Evolutionary conservation across 2,888 invertebrate species (phyloP).

Genomic region (Barypeithes pellucidus): DNA sequence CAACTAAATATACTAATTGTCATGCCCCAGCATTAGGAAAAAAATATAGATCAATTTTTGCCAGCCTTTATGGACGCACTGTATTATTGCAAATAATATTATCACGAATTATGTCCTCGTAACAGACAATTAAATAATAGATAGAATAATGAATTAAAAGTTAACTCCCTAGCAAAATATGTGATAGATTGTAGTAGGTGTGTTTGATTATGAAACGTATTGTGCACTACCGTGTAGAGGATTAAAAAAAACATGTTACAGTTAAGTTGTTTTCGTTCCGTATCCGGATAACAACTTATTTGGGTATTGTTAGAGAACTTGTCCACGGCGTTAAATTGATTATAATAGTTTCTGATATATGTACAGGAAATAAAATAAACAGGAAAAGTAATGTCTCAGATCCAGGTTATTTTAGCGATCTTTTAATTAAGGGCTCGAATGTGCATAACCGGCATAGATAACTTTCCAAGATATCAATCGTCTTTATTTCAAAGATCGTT

Average conservation of each 20-base stretch:
- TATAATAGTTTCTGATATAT: not conserved
- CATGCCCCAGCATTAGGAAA: no score
- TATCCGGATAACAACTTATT: slow-evolving; percentile 21
- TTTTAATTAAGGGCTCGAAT: no score
- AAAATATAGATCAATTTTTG: no score
- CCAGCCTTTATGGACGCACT: no score
- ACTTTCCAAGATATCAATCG: no score
- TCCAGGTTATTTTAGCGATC: no score
- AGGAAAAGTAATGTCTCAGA: not conserved
- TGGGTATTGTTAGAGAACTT: slow-evolving; percentile 13
- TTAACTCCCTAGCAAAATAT: slow-evolving; percentile 8
- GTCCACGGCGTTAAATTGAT: not conserved
- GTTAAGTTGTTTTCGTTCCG: slow-evolving; percentile 8
- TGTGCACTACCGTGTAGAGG: slow-evolving; percentile 7
- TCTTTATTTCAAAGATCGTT: no score
- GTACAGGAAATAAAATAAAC: not conserved
- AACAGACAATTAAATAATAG: not conserved
- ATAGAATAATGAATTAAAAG: not conserved
- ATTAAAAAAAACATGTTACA: slow-evolving; percentile 9
- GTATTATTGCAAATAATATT: not conserved
- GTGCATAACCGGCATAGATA: no score
- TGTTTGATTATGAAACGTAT: not conserved
- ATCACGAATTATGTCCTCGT: not conserved
- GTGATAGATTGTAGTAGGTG: slow-evolving; percentile 10
- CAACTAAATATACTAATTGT: not conserved